phyloP scores from a whole-genome alignment of 1,140 invertebrate species.

The Chionoecetes opilio region DNA sequence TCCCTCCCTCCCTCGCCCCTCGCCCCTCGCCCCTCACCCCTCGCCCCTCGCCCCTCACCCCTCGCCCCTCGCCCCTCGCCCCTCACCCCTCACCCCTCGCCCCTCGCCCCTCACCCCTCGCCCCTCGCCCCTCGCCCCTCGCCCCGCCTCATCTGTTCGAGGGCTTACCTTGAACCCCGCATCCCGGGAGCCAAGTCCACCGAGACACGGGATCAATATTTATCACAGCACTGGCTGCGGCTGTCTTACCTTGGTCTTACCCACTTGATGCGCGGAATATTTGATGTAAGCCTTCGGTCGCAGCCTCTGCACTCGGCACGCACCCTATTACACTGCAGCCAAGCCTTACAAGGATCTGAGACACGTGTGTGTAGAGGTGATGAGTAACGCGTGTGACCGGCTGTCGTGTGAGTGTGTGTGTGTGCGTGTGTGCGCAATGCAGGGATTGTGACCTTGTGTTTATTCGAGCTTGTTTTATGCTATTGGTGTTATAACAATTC shows the following conservation, averaged over 20 bases:
- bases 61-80: background rate
- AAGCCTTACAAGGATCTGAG: background rate
- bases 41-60: background rate
- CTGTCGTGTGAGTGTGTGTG: no score
- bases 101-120: background rate
- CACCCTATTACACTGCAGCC: background rate
- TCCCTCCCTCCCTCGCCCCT: background rate
- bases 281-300: background rate
- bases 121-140: background rate
- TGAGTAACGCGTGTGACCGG: background rate
- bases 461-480: background rate
- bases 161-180: background rate
- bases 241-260: background rate
- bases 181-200: background rate
- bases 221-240: background rate
- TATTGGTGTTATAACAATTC: no score
- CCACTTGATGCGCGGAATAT: background rate
- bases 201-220: conserved; percentile 7
- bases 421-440: background rate
- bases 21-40: background rate
- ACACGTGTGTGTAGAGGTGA: background rate
- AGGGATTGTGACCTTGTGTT: background rate
- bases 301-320: background rate
- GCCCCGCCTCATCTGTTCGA: background rate
- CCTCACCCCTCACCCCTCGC: background rate